phyloP scores from a whole-genome alignment of 1,140 invertebrate genomes.

The Antheraea pernyi region DNA sequence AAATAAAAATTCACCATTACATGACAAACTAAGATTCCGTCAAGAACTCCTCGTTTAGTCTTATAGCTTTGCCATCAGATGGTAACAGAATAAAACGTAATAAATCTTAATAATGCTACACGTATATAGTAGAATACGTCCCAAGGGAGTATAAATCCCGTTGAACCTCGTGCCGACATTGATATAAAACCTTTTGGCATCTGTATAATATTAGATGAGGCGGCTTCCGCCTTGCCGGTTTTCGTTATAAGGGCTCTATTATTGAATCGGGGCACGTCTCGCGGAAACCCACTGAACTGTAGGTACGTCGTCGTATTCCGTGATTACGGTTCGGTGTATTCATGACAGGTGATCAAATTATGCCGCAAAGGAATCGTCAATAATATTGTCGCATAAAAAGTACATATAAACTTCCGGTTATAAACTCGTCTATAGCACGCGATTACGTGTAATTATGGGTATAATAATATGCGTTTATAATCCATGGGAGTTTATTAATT shows the following conservation, averaged over 20 bases:
- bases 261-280: neutral
- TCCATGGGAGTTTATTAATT: no score
- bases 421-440: neutral
- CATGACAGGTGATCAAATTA: neutral
- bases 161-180: neutral
- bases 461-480: no score
- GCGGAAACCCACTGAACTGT: neutral
- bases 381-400: neutral
- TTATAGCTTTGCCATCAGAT: no score
- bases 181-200: constrained; percentile 1
- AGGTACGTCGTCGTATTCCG: neutral
- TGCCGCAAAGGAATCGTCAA: neutral
- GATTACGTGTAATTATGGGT: no score
- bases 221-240: neutral
- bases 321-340: neutral
- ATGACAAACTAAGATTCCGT: no score
- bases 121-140: neutral
- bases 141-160: neutral
- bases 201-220: constrained; percentile 1
- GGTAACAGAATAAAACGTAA: no score
- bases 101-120: no score
- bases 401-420: neutral
- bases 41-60: no score
- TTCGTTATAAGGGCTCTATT: neutral
- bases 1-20: no score